These are phyloP conservation scores for Heterodera filipjevi DNA, from an alignment of 2,888 invertebrate species.

Conservation along the genomic window DNA sequence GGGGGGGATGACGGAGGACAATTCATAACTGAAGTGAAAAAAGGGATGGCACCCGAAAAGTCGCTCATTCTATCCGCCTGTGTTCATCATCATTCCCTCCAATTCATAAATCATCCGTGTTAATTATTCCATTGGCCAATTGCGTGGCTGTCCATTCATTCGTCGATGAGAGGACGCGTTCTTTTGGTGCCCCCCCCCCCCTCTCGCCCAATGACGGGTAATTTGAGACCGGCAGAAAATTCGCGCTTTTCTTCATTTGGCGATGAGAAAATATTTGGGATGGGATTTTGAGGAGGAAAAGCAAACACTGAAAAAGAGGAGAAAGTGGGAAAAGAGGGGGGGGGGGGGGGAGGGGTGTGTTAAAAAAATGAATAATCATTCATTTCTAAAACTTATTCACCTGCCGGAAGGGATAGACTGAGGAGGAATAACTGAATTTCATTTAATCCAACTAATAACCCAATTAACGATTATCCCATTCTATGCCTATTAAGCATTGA, in stretches of 20 bases:
- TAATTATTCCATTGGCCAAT: background rate
- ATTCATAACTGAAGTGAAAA: too few species aligned
- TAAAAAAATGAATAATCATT: background rate
- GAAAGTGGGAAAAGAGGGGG: background rate
- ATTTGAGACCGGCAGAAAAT: background rate
- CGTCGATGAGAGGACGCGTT: background rate
- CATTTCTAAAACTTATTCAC: background rate
- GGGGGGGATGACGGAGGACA: too few species aligned
- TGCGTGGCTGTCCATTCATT: background rate
- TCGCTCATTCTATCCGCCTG: background rate
- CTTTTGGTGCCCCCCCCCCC: background rate
- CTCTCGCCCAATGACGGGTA: background rate
- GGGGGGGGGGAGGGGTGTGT: background rate
- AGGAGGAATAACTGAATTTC: background rate
- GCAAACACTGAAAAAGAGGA: background rate
- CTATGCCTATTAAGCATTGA: background rate
- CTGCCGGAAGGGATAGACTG: background rate
- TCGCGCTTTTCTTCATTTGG: slow-evolving; percentile 5
- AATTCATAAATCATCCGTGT: background rate
- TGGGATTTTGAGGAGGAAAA: slow-evolving; percentile 1
- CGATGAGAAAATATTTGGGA: background rate
- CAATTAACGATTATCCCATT: background rate
- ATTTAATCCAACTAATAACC: background rate
- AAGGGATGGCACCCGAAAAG: background rate
- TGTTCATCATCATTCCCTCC: background rate